These are phyloP conservation scores for Siniperca undulata DNA, from an alignment of 2,797 vertebrate genomes.

Conservation along the genomic window DNA sequence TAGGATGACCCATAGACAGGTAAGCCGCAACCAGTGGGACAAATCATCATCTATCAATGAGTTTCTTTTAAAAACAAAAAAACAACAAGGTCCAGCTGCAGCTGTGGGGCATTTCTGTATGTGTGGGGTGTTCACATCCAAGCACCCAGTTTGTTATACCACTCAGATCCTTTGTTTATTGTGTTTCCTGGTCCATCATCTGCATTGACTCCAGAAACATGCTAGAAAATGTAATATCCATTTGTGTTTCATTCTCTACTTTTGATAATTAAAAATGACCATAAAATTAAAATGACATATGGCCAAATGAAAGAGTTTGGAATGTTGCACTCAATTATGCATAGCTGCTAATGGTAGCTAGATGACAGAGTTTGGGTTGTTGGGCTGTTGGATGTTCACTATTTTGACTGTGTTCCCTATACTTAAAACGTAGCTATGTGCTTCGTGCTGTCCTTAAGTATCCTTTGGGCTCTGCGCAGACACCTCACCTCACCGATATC, in stretches of 20 bases:
- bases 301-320: background rate
- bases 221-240: background rate
- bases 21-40: slow-evolving; percentile 18
- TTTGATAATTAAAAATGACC: background rate
- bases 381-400: background rate
- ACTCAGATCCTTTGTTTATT: background rate
- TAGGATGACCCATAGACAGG: slow-evolving; percentile 43
- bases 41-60: slow-evolving; percentile 34
- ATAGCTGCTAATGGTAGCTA: background rate
- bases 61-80: slow-evolving; percentile 6
- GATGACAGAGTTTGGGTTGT: background rate
- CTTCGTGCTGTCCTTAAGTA: too few relatives aligned
- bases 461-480: too few relatives aligned
- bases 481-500: too few relatives aligned
- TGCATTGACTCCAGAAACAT: background rate
- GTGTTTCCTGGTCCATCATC: background rate
- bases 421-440: background rate
- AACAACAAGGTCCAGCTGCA: slow-evolving; percentile 39
- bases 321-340: background rate
- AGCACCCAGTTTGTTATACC: background rate
- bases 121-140: background rate
- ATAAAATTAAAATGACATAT: background rate
- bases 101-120: slow-evolving; percentile 1
- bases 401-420: background rate
- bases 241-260: background rate